Evolutionary conservation across 1,140 invertebrate genomes (phyloP), one percentile per base, ranked within the genome.

Genomic region (Eriocheir sinensis): DNA sequence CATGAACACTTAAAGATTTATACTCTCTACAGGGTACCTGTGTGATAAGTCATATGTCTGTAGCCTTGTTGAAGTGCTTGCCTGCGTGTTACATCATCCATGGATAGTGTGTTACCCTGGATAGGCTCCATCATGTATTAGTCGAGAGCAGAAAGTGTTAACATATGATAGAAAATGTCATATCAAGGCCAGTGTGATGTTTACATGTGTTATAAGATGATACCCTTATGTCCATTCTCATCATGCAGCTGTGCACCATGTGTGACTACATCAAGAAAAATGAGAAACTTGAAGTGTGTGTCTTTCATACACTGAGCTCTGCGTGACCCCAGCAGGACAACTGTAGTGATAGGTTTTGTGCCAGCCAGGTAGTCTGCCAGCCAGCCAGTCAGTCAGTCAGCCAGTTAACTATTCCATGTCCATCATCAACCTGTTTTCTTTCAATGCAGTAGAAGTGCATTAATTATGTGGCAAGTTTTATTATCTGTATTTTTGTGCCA

Each of bases 161-260:
- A 90, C 27, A 30, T 90, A 30, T 90, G 89, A 53, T 90, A 90
- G 89, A 90, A 90, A 27, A 90, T 90, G 27, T 93, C 60, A 30
- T 72, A 41, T 21, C 44, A 89, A 93, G 92, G 92, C 92, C 92
- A 93, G 85, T 93, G 92, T 93, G 92, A 93, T 93, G 92, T 93
- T 93, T 93, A 93, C 89, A 93, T 93, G 89, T 89, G 53, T 93
- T 79, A 93, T 89, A 79, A 89, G 92, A 93, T 89, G 44, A 80
- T 93, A 88, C 92, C 89, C 92, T 93, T 91, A 94, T 94, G 89
- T 94, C 88, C 89, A 94, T 89, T 94, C 91, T 85, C 89, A 94
- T 94, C 89, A 94, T 90, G 88, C 89, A 90, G 88, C 93, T 85
- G 88, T 85, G 79, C 85, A 94, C 93, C 88, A 94, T 94, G 89